Evolutionary conservation across 2,888 invertebrate genomes (phyloP).

Genomic region (Polydrusus cervinus): DNA sequence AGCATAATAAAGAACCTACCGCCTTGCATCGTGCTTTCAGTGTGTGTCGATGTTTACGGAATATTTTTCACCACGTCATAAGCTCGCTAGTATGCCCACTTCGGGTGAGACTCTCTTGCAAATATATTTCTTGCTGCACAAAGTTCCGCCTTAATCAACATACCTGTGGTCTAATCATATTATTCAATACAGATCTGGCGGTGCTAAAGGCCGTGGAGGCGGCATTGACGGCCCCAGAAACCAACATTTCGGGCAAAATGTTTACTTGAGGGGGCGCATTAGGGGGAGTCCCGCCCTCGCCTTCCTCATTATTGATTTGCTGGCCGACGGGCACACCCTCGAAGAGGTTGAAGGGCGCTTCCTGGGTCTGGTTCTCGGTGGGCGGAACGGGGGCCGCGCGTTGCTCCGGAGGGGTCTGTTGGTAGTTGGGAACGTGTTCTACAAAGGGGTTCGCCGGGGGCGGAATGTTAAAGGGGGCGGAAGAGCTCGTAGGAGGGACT

Average conservation of each 20-base stretch:
- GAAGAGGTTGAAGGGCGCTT: not conserved
- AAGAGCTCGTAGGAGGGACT: not conserved
- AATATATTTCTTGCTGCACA: no score
- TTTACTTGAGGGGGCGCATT: slow-evolving; percentile 54
- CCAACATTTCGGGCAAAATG: slow-evolving; percentile 69
- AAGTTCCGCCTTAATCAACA: not conserved
- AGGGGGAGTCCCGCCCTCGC: not conserved
- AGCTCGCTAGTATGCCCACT: no score
- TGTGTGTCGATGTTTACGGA: no score
- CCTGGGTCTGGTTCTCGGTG: not conserved
- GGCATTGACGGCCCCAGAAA: slow-evolving; percentile 70
- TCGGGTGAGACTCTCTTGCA: no score
- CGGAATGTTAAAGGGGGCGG: not conserved
- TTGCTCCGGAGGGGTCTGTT: slow-evolving; percentile 58
- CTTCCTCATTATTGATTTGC: not conserved
- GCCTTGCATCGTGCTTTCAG: no score
- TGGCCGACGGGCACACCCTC: not conserved
- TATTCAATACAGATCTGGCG: slow-evolving; percentile 70
- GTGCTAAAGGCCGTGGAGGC: slow-evolving; percentile 71
- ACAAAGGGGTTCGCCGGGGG: slow-evolving; percentile 22
- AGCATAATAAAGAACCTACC: no score
- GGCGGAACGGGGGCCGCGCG: slow-evolving; percentile 31
- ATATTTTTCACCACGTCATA: no score
- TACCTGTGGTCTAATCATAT: slow-evolving; percentile 66
- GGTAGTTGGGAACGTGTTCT: slow-evolving; percentile 59